Base-by-base conservation (phyloP, 2,888 invertebrate species). In the Drosophila testacea region DNA sequence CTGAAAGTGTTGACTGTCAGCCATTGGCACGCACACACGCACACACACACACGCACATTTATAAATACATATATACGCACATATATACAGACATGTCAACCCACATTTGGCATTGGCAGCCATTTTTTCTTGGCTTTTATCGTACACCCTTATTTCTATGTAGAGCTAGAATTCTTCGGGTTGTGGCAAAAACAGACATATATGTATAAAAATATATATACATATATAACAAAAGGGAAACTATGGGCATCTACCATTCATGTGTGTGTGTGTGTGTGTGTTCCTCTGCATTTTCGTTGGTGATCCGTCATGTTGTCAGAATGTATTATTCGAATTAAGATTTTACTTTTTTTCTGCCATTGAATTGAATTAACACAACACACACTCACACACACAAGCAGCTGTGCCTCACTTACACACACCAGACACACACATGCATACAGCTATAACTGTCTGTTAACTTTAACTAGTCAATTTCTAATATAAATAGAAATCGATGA, bases 271-370 rank as follows among this genome's bases (percentile, higher is more conserved):
- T 62, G 56, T 44, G 68, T 32, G 75, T 77, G 72, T 79, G 71
- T 78, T 75, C 77, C 75, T 83, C 79, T 81, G 88, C 80, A 90
- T 90, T 90, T 89, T 90, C 83, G 88, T 86, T 86, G 92, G 92
- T 93, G 93, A 93, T 93, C 92, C 92, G 92, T 93, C 92, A 93
- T 92, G 91, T 92, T 93, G 92, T 93, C 92, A 93, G 91, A 91
- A 92, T 91, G 91, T 91, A 92, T 93, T 92, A 93, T 91, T 90
- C 91, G 92, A 92, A 92, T 92, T 92, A 92, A 92, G 92, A 92
- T 92, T 92, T 90, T 85, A 89, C 90, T 91, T 92, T 90, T 91
- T 83, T 85, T 69, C 73, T 88, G 74, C 82, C 79, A 81, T 85
- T 87, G 85, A 85, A 85, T 85, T 85, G 83, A 87, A 85, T 85